These are phyloP conservation scores for Xanthostigma xanthostigma DNA, from an alignment of 2,888 invertebrate genomes.

Conservation along the genomic window DNA sequence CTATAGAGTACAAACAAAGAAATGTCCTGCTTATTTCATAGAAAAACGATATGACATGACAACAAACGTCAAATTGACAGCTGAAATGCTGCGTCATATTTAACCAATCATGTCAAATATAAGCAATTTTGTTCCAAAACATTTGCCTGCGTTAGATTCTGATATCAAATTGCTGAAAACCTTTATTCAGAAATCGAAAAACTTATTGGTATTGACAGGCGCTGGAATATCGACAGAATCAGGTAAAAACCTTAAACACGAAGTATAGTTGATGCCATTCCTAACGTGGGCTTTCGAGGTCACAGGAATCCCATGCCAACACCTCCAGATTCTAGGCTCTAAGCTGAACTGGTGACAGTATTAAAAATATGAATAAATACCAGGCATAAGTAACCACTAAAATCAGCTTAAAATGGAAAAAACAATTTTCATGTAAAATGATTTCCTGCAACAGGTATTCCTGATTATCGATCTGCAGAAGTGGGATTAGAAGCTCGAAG, in stretches of 20 bases:
- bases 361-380: too few relatives aligned
- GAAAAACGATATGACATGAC: too few relatives aligned
- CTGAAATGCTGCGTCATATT: too few relatives aligned
- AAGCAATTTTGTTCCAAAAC: slow-evolving; percentile 52
- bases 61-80: too few relatives aligned
- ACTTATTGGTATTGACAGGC: slow-evolving; percentile 67
- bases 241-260: slow-evolving; percentile 29
- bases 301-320: too few relatives aligned
- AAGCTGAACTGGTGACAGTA: too few relatives aligned
- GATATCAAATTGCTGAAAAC: slow-evolving; percentile 42
- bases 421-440: neutral
- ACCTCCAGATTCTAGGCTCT: too few relatives aligned
- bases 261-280: neutral
- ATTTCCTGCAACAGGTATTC: slow-evolving; percentile 50
- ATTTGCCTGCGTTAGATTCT: slow-evolving; percentile 42
- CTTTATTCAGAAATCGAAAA: slow-evolving; percentile 39
- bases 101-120: too few relatives aligned
- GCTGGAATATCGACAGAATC: slow-evolving; percentile 96
- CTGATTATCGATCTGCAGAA: slow-evolving; percentile 84
- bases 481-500: slow-evolving; percentile 84
- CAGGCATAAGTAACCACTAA: too few relatives aligned
- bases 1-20: too few relatives aligned
- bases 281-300: too few relatives aligned
- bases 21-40: too few relatives aligned
- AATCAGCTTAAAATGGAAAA: neutral